A percentile compares a stretch with the other conserved stretches of the same genome.
Evolutionary conservation across 2,888 invertebrate species (phyloP).

Genomic region (Piscicola geometra): DNA sequence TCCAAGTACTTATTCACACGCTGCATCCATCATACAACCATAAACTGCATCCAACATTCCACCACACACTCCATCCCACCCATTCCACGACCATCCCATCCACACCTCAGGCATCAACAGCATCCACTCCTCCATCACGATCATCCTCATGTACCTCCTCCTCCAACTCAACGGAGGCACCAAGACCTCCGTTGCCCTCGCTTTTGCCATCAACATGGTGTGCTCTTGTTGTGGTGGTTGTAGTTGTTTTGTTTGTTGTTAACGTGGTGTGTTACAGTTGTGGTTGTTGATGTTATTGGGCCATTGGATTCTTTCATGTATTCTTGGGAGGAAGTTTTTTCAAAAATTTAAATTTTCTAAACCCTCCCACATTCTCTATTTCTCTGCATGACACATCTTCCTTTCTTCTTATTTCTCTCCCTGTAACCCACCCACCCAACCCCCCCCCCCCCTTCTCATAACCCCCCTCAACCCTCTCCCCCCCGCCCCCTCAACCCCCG

Average conservation of each 20-base stretch:
- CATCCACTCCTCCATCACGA: conserved; percentile 70
- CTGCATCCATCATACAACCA: no score
- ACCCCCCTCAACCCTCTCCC: neutral
- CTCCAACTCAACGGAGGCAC: conserved; percentile 66
- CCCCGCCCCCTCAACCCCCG: neutral
- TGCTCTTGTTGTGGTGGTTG: neutral
- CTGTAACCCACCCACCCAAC: neutral
- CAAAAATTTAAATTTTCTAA: no score
- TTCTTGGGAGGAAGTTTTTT: no score
- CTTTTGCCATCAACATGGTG: conserved; percentile 75
- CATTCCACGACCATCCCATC: neutral
- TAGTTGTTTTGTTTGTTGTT: neutral
- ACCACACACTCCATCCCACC: no score
- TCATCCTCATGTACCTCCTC: conserved; percentile 68
- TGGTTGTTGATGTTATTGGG: neutral
- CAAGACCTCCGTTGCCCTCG: conserved; percentile 64
- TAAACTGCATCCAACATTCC: no score
- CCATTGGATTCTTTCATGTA: no score
- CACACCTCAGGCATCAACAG: conserved; percentile 35
- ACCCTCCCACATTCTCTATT: neutral
- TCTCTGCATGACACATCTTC: neutral
- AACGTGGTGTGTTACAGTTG: neutral
- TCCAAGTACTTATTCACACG: no score
- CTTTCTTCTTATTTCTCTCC: neutral
- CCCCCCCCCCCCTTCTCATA: neutral